Conservation (phyloP, 2,113 vertebrate species). For the Podocnemis expansa region DNA sequence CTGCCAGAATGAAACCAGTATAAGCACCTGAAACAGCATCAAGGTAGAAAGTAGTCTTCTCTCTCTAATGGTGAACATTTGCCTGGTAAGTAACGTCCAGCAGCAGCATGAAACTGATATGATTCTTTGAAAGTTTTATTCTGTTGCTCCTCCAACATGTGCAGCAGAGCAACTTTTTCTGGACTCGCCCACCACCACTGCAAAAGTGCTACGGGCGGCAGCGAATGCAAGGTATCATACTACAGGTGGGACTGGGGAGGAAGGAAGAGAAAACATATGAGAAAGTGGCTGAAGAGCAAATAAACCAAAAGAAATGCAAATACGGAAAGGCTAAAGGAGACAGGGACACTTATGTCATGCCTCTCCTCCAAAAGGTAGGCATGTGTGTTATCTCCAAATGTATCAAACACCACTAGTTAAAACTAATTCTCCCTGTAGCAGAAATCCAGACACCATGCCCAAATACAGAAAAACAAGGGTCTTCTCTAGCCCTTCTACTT, state of each 20-base stretch:
- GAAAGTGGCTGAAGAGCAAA: not conserved
- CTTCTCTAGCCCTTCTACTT: not conserved
- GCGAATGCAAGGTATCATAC: constrained; percentile 11
- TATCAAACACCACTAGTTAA: not conserved
- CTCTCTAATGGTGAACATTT: not conserved
- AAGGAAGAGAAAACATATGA: constrained; percentile 1
- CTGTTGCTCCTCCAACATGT: not conserved
- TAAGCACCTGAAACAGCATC: not conserved
- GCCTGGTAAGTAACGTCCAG: not conserved
- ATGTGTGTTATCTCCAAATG: not conserved
- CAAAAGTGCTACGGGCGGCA: not conserved
- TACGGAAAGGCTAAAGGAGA: not conserved
- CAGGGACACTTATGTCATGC: fast-evolving
- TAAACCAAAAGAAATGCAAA: not conserved
- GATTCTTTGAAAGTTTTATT: not conserved
- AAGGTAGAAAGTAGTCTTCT: not conserved
- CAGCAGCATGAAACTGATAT: not conserved
- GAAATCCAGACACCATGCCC: not conserved
- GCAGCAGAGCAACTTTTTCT: not conserved
- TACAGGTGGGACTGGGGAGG: not conserved
- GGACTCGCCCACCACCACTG: not conserved
- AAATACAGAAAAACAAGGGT: not conserved
- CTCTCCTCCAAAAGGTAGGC: not conserved
- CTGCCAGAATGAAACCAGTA: constrained; percentile 67
- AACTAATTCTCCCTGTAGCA: not conserved